Evolutionary conservation across 2,797 vertebrate genomes (phyloP).

Genomic region (Takifugu ocellatus): DNA sequence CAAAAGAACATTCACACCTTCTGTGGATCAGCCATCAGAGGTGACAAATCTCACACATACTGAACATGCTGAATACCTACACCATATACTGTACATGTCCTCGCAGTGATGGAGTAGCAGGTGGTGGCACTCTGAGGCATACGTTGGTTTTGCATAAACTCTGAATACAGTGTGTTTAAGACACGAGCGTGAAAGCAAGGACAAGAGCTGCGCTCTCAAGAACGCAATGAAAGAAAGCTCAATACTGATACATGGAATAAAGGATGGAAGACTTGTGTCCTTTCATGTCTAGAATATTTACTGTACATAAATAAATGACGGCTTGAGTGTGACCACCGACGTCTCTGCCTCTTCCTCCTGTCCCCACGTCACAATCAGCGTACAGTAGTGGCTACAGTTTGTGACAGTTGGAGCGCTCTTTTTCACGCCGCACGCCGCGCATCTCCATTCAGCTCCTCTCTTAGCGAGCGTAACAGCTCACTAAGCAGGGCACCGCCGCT

Average conservation of each 20-base stretch:
- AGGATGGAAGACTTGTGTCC: too few species aligned
- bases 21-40: slow-evolving; percentile 4
- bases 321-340: neutral
- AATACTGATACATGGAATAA: too few species aligned
- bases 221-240: too few species aligned
- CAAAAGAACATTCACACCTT: slow-evolving; percentile 47
- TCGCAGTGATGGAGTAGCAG: slow-evolving; percentile 20
- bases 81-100: slow-evolving; percentile 4
- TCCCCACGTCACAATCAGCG: slow-evolving; percentile 5
- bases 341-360: too few species aligned
- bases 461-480: slow-evolving; percentile 42
- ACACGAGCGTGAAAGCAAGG: too few species aligned
- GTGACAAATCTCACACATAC: too few species aligned
- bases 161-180: neutral
- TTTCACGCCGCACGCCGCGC: slow-evolving; percentile 8
- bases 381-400: neutral
- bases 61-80: neutral
- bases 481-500: slow-evolving; percentile 44
- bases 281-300: too few species aligned
- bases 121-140: slow-evolving; percentile 13
- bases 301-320: neutral
- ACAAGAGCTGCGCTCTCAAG: too few species aligned
- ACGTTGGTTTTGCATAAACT: slow-evolving; percentile 1
- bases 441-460: slow-evolving; percentile 32
- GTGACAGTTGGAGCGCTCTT: slow-evolving; percentile 10